Evolutionary conservation across 2,888 invertebrate genomes (phyloP).

Genomic region (Noctuana brunneofusca): DNA sequence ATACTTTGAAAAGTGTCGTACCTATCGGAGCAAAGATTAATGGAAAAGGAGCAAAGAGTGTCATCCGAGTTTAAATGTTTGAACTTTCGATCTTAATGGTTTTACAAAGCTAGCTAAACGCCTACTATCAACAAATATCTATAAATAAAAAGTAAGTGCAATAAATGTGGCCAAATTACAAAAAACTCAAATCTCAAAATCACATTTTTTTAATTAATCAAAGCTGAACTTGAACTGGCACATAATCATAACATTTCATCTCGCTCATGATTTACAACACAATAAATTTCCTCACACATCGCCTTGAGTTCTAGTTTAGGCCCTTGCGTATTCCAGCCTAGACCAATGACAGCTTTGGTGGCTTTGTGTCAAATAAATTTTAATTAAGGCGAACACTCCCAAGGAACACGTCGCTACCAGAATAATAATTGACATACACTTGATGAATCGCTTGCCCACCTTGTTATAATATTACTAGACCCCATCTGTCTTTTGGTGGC

Average conservation of each 20-base stretch:
- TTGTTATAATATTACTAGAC: constrained; percentile 71
- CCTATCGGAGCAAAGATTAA: not conserved
- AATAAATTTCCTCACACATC: constrained; percentile 27
- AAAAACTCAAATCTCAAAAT: no score
- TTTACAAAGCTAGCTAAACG: not conserved
- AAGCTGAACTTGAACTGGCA: not conserved
- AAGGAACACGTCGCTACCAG: constrained; percentile 61
- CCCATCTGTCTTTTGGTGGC: constrained; percentile 71
- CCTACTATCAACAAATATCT: not conserved
- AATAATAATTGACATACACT: constrained; percentile 75
- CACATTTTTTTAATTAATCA: no score
- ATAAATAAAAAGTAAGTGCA: not conserved
- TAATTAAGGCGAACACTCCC: constrained; percentile 72
- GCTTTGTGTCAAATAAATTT: constrained; percentile 71
- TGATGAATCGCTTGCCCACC: constrained; percentile 76
- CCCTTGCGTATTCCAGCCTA: constrained; percentile 13
- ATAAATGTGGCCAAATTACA: not conserved
- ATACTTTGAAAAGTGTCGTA: not conserved
- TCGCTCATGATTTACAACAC: constrained; percentile 16
- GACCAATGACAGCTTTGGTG: constrained; percentile 20
- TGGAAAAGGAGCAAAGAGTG: no score
- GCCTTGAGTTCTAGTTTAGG: not conserved
- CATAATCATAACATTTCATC: constrained; percentile 18
- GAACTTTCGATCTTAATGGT: no score
- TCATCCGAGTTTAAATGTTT: no score